Conservation (phyloP, 2,797 vertebrate genomes). For the Capromys pilorides region DNA sequence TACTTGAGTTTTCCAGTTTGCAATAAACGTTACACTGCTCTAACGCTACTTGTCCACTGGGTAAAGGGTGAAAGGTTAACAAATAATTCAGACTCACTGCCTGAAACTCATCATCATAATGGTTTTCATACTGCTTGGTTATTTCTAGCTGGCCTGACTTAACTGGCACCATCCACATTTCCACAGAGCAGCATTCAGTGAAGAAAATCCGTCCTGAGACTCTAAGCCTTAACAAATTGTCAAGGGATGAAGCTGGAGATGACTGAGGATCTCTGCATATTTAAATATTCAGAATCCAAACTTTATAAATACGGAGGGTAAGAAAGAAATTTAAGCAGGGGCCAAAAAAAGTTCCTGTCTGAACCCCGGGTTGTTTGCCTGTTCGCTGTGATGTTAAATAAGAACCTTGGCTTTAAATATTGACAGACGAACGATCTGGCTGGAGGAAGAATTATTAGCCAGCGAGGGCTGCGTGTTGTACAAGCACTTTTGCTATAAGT, state of each 20-base stretch:
- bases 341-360: slow-evolving; percentile 13
- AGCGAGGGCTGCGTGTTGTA: slow-evolving; percentile 47
- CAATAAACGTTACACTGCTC: slow-evolving; percentile 28
- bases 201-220: slow-evolving; percentile 49
- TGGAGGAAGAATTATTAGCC: slow-evolving; percentile 64
- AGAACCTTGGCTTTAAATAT: slow-evolving; percentile 66
- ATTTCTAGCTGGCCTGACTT: slow-evolving; percentile 63
- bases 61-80: slow-evolving; percentile 2
- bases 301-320: slow-evolving; percentile 13
- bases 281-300: slow-evolving; percentile 61
- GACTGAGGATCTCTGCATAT: slow-evolving; percentile 40
- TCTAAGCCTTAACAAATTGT: slow-evolving; percentile 68
- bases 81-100: slow-evolving; percentile 58
- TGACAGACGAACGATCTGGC: slow-evolving; percentile 55
- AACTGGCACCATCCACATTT: slow-evolving; percentile 5
- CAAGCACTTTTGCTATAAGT: slow-evolving; percentile 52
- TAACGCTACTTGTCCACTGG: neutral
- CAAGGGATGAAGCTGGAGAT: slow-evolving; percentile 45
- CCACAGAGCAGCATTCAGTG: slow-evolving; percentile 32
- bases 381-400: slow-evolving; percentile 37
- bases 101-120: slow-evolving; percentile 1
- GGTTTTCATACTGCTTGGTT: slow-evolving; percentile 49
- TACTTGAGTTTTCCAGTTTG: slow-evolving; percentile 44
- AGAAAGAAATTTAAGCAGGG: slow-evolving; percentile 29
- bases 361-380: slow-evolving; percentile 28